Evolutionary conservation across 2,797 vertebrate species (phyloP), one percentile per base, ranked within the genome.

Genomic region (Myripristis murdjan): DNA sequence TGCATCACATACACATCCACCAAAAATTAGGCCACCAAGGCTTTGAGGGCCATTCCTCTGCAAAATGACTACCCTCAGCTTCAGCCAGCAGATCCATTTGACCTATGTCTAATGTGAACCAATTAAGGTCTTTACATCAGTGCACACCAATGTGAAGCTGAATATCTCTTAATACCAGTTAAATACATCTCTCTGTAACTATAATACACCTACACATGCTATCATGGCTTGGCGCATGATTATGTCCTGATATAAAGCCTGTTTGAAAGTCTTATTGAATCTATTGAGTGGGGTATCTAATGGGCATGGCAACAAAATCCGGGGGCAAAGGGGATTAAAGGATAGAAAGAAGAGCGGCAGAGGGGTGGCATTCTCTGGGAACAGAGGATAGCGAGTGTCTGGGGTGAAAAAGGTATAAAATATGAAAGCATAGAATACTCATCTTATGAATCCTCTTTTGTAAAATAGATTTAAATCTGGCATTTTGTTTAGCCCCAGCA

Each of bases 281-380:
- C 84, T 73, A 82, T 57, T 86, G 83, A 90, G 87, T 70, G 73
- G 87, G 89, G 79, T 83, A 82, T 89, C 87, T 91, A 90, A 92
- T 92, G 92, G 91, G 89, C 90, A 91, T 83, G 82, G 87, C 89
- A 91, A 88, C 88, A 92, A 87, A 92, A 90, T 88, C 87, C 88
- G 90, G 89, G 37, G 90, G 89, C 89, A 87, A 89, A 92, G 84
- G 89, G 89, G 91, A 92, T 92, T 92, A 91, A 88, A 86, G 82
- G 88, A 85, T 93, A 41, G 73, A 88, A 83, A 65, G 77, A 80
- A 81, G 86, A 81, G 81, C 68, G 56, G 83, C 79, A 63, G 62
- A 82, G 81, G 87, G 85, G 82, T 87, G 86, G 79, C 88, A 79
- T 80, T 87, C 52, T 57, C 85, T 87, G 86, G 86, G 87, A 90